A percentile compares a stretch with the other conserved stretches of the same genome.
phyloP scores from a whole-genome alignment of 2,888 invertebrate species.

The Polia nebulosa region DNA sequence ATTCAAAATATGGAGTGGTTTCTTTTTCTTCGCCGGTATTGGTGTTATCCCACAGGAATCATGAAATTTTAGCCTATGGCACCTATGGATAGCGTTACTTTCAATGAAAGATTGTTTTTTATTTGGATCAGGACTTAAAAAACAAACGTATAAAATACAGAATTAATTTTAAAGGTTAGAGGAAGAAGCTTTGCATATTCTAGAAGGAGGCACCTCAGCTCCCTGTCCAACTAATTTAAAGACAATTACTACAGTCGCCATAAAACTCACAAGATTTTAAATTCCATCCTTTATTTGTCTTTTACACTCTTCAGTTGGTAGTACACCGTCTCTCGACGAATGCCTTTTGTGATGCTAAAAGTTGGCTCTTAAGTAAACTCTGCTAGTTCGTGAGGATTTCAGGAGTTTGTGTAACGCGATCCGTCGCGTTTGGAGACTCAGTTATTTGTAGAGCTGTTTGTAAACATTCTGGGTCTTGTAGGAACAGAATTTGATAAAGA shows the following conservation, averaged over 20 bases:
- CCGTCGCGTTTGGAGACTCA: constrained; percentile 21
- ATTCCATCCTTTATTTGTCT: constrained; percentile 22
- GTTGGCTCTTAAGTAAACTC: constrained; percentile 15
- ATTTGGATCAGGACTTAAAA: too few species aligned
- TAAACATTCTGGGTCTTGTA: constrained; percentile 30
- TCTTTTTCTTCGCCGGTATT: too few species aligned
- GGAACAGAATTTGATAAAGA: constrained; percentile 14
- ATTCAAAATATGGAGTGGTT: too few species aligned
- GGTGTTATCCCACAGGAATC: too few species aligned
- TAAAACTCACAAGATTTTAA: neutral
- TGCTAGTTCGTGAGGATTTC: constrained; percentile 21
- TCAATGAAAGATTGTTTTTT: too few species aligned
- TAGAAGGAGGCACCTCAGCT: too few species aligned
- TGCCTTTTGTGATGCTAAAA: constrained; percentile 52
- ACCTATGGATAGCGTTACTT: too few species aligned
- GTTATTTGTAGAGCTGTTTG: constrained; percentile 37
- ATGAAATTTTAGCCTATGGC: too few species aligned
- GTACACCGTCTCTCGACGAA: constrained; percentile 20
- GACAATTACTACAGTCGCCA: neutral
- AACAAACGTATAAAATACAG: too few species aligned
- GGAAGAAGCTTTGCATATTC: too few species aligned
- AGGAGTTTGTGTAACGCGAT: constrained; percentile 28
- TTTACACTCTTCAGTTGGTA: constrained; percentile 15
- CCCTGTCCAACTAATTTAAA: too few species aligned
- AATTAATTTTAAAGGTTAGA: too few species aligned